Conservation (phyloP, 2,888 invertebrate species). For the Meiosimyza platycephala region DNA sequence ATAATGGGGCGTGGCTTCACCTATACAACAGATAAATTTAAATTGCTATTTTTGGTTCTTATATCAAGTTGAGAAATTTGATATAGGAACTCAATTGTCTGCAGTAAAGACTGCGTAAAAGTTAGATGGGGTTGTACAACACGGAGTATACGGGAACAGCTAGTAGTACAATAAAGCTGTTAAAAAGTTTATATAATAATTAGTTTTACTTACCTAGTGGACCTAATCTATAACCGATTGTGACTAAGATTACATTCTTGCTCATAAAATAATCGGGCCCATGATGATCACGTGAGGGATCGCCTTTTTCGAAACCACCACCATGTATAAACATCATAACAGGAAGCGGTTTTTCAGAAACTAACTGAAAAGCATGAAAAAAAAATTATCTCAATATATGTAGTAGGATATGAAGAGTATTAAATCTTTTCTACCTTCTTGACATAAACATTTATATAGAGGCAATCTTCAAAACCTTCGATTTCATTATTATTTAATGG, state of each 20-base stretch:
- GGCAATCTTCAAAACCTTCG: slow-evolving; percentile 69
- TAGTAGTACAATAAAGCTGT: too few species aligned
- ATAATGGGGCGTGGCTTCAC: too few species aligned
- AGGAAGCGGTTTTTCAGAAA: slow-evolving; percentile 52
- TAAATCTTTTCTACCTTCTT: slow-evolving; percentile 51
- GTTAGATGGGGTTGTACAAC: too few species aligned
- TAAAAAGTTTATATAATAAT: not conserved
- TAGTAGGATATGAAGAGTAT: not conserved
- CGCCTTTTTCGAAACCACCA: slow-evolving; percentile 67
- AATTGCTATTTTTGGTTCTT: too few species aligned
- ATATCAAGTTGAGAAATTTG: too few species aligned
- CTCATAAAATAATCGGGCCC: slow-evolving; percentile 68
- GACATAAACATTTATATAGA: slow-evolving; percentile 68
- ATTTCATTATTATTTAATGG: slow-evolving; percentile 53
- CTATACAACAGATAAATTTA: too few species aligned
- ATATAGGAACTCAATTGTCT: too few species aligned
- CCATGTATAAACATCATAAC: slow-evolving; percentile 69
- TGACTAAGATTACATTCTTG: slow-evolving; percentile 66
- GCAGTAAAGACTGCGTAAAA: too few species aligned
- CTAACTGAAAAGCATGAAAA: slow-evolving; percentile 41
- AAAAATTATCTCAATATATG: not conserved
- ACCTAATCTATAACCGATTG: slow-evolving; percentile 68
- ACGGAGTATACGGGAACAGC: too few species aligned
- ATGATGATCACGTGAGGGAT: slow-evolving; percentile 58
- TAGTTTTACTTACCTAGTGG: slow-evolving; percentile 55